Evolutionary conservation across 1,140 invertebrate species (phyloP), one percentile per base, ranked within the genome.

Genomic region (Euwallacea similis): DNA sequence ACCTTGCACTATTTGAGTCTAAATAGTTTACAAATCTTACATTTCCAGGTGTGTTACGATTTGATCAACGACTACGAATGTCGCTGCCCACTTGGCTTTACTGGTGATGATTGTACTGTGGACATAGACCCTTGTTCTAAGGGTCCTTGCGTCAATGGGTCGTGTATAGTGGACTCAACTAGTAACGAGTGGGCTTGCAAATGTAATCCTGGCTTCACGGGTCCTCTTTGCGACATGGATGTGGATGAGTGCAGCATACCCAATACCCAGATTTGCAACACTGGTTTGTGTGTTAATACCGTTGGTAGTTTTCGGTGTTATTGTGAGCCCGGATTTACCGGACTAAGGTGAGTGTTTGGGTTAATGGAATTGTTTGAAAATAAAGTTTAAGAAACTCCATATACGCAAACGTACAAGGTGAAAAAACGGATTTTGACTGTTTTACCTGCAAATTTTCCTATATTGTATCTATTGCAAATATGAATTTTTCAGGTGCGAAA

Each of bases 251-350:
- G 94, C 81, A 80, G 85, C 33, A 74, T 85, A 47, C 81, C 82
- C n/a, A 85, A 84, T 8, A 79, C 76, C 43, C 75, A 79, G 0
- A 87, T 92, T 46, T 96, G 93, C 79, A 90, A 91, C 72, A 84
- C 93, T 78, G 93, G 93, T 3, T 93, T 94, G 53, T 96, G 94
- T 80, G 81, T 91, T 42, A 95, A 95, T 80, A 86, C 84, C 6
- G 79, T 83, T 44, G 93, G 93, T 6, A 89, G 90, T 50, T 95
- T 92, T 81, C 86, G 94, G 76, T 96, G 93, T 79, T 95, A 91
- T 77, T 96, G 93, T 78, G 87, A 88, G 71, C 92, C 93, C 21
- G 91, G 95, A 46, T 95, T 89, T 81, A 90, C 93, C 33, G 90
- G 95, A 41, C 87, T 92, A 79, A 88, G 90, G 69, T 71, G 42